Evolutionary conservation across 1,140 invertebrate species (phyloP).

Genomic region (Whitmania pigra): DNA sequence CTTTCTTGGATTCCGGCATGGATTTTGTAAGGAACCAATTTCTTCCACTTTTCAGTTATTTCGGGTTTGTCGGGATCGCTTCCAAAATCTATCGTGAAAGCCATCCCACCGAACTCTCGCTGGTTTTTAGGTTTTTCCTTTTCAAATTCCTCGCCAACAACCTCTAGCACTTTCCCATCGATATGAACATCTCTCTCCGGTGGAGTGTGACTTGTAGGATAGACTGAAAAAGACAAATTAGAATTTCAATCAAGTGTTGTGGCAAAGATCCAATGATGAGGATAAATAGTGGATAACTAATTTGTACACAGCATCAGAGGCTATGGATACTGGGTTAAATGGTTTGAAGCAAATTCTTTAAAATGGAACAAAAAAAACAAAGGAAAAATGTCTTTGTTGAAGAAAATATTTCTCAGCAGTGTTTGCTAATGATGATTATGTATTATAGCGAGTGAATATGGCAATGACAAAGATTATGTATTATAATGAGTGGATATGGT

Average conservation of each 20-base stretch:
- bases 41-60: slow-evolving; percentile 5
- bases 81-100: slow-evolving; percentile 2
- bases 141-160: neutral
- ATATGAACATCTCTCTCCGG: slow-evolving; percentile 1
- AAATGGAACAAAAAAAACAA: too few species aligned
- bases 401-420: too few species aligned
- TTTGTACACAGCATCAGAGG: too few species aligned
- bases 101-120: neutral
- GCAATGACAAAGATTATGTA: too few species aligned
- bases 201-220: slow-evolving; percentile 6
- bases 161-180: neutral
- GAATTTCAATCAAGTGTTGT: neutral
- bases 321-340: too few species aligned
- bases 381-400: too few species aligned
- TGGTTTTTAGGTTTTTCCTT: neutral
- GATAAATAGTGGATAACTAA: too few species aligned
- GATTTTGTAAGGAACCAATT: slow-evolving; percentile 3
- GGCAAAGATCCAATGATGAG: neutral
- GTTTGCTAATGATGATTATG: too few species aligned
- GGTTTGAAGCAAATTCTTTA: too few species aligned
- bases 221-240: neutral
- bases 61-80: neutral
- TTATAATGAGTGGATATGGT: too few species aligned
- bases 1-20: slow-evolving; percentile 3
- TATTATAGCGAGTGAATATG: too few species aligned